A percentile compares a stretch with the other conserved stretches of the same genome.
Evolutionary conservation across 2,888 invertebrate genomes (phyloP).

Genomic region (Tuta absoluta): DNA sequence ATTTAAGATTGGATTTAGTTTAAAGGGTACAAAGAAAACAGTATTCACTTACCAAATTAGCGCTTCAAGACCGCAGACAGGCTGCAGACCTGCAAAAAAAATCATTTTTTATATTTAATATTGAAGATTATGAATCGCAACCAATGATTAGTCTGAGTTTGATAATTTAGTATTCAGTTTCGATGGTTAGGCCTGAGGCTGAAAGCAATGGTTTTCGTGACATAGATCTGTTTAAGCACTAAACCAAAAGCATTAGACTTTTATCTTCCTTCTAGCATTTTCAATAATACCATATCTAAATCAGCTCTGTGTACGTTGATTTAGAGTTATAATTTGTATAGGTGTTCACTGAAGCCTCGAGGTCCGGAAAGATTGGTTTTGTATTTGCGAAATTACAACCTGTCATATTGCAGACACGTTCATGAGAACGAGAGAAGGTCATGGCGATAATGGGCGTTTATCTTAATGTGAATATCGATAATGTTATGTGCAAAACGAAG

Average conservation of each 20-base stretch:
- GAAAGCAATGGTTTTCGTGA: conserved; percentile 74
- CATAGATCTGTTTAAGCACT: conserved; percentile 72
- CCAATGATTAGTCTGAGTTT: conserved; percentile 69
- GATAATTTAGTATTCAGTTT: conserved; percentile 75
- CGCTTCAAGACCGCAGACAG: conserved; percentile 33
- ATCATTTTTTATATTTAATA: conserved; percentile 46
- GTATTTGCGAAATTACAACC: conserved; percentile 71
- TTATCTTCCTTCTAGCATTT: conserved; percentile 22
- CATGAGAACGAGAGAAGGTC: conserved; percentile 70
- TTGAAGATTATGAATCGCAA: conserved; percentile 59
- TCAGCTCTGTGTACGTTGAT: conserved; percentile 24
- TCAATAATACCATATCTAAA: background rate
- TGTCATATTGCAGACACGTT: conserved; percentile 74
- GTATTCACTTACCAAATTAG: conserved; percentile 45
- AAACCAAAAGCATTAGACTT: conserved; percentile 50
- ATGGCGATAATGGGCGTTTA: conserved; percentile 44
- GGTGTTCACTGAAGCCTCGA: conserved; percentile 24
- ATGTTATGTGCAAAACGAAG: conserved; percentile 14
- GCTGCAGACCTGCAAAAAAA: conserved; percentile 47
- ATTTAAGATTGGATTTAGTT: background rate
- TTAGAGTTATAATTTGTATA: conserved; percentile 1
- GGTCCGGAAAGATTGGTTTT: conserved; percentile 46
- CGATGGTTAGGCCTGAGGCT: conserved; percentile 69
- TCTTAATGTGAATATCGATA: conserved; percentile 20
- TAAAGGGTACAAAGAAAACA: background rate